phyloP scores from a whole-genome alignment of 2,888 invertebrate genomes.

The Julus scanicus region DNA sequence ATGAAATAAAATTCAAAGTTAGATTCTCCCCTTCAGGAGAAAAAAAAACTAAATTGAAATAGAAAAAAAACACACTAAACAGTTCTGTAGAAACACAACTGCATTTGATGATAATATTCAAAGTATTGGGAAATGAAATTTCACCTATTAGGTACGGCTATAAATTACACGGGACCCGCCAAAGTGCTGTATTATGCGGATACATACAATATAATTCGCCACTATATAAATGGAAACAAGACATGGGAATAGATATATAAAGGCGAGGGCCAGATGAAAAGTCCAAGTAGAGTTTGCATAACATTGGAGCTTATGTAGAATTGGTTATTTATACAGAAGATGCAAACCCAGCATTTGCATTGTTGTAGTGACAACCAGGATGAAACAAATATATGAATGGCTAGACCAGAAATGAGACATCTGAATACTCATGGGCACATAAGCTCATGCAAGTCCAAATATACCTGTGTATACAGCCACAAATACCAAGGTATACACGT shows the following conservation, averaged over 20 bases:
- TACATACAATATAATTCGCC: not conserved
- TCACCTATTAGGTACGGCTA: constrained; percentile 7
- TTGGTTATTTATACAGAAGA: too few species aligned
- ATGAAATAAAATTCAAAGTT: constrained; percentile 31
- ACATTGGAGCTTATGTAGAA: too few species aligned
- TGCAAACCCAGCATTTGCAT: too few species aligned
- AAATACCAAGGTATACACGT: too few species aligned
- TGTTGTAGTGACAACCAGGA: too few species aligned
- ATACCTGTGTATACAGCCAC: too few species aligned
- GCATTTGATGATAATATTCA: constrained; percentile 31
- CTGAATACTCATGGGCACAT: too few species aligned
- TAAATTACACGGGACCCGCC: not conserved
- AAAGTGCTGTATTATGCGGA: constrained; percentile 9
- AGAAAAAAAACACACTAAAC: not conserved
- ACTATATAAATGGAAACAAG: not conserved
- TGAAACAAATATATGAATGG: too few species aligned
- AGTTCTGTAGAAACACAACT: not conserved
- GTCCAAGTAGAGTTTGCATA: not conserved
- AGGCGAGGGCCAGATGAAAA: not conserved
- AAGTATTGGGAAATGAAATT: constrained; percentile 43
- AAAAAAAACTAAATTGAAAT: constrained; percentile 30
- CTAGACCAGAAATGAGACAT: too few species aligned
- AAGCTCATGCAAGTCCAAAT: too few species aligned
- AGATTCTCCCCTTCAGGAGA: not conserved
- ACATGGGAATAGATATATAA: not conserved